phyloP scores from a whole-genome alignment of 1,140 invertebrate species.

The Bombus superbus region DNA sequence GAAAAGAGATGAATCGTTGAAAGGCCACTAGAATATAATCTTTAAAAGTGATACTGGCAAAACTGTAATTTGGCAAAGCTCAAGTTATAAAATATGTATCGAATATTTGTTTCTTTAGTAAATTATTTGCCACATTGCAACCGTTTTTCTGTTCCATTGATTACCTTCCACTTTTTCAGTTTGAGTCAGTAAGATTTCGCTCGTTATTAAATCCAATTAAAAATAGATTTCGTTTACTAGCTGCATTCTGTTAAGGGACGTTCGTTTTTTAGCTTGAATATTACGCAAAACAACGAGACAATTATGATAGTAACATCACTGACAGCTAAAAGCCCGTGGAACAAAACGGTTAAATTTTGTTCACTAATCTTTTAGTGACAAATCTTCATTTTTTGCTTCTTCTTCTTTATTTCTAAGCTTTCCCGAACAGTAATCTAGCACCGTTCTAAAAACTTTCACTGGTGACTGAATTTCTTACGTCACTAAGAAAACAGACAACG shows the following conservation, averaged over 20 bases:
- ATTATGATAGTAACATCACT: constrained; percentile 59
- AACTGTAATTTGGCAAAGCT: constrained; percentile 39
- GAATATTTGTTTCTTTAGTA: constrained; percentile 3
- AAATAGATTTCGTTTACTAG: constrained; percentile 57
- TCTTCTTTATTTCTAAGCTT: constrained; percentile 25
- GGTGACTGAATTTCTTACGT: constrained; percentile 45
- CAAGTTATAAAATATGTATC: constrained; percentile 37
- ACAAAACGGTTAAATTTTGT: constrained; percentile 61
- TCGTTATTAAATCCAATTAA: constrained; percentile 50
- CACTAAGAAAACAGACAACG: constrained; percentile 53
- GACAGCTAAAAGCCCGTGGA: constrained; percentile 69
- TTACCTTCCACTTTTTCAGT: not conserved
- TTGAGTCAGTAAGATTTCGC: not conserved
- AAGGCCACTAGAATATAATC: constrained; percentile 50
- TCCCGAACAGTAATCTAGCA: constrained; percentile 41
- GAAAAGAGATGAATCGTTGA: constrained; percentile 46
- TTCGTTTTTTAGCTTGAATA: constrained; percentile 43
- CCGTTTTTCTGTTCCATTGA: constrained; percentile 43
- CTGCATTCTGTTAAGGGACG: constrained; percentile 46
- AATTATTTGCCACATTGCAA: constrained; percentile 35
- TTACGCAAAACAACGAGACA: constrained; percentile 61
- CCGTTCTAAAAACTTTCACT: constrained; percentile 40
- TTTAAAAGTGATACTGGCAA: constrained; percentile 51
- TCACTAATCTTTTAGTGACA: constrained; percentile 29
- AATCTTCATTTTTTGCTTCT: constrained; percentile 5